Evolutionary conservation across 2,113 vertebrate genomes (phyloP), one percentile per base, ranked within the genome.

Genomic region (Mirza zaza): DNA sequence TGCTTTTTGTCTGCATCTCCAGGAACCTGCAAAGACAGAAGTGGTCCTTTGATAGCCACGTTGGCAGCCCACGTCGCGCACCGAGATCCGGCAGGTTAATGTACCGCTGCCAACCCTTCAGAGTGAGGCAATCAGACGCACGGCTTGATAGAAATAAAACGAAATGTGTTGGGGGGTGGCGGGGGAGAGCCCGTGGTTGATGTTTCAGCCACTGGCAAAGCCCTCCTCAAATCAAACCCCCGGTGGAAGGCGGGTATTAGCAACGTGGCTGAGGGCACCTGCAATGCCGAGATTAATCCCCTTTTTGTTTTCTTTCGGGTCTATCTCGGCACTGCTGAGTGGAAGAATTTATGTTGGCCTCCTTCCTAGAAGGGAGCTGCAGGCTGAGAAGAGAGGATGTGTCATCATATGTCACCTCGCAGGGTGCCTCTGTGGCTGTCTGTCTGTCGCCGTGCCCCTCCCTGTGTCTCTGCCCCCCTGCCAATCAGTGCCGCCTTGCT

Each of bases 141-240:
- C 97, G 5, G 97, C 98, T 97, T 98, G 98, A 98, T 73, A 95
- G 96, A 98, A 98, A 98, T 97, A 94, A 97, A 97, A 95, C 79
- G 92, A 87, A 95, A 96, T 94, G 96, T 92, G 84, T 70, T 45
- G 77, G 59, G 59, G 25, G 15, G 52, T 42, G 77, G 52, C 6
- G 42, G 76, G 61, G 57, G 83, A 39, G 65, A 68, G 75, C 34
- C 95, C 50, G 32, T 2, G 14, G 82, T 94, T 88, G 97, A 91
- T 90, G 48, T 93, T 95, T 96, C 97, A 96, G 92, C 77, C 83
- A 32, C 75, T 95, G 97, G 91, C 97, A 96, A 70, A 92, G 68
- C 61, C 48, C 59, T 97, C 87, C 45, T 87, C 80, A 48, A 96
- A 97, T 85, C 95, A 95, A 84, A 79, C 93, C 80, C 39, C 76